phyloP scores from a whole-genome alignment of 2,888 invertebrate species.

The Yponomeuta evonymella region DNA sequence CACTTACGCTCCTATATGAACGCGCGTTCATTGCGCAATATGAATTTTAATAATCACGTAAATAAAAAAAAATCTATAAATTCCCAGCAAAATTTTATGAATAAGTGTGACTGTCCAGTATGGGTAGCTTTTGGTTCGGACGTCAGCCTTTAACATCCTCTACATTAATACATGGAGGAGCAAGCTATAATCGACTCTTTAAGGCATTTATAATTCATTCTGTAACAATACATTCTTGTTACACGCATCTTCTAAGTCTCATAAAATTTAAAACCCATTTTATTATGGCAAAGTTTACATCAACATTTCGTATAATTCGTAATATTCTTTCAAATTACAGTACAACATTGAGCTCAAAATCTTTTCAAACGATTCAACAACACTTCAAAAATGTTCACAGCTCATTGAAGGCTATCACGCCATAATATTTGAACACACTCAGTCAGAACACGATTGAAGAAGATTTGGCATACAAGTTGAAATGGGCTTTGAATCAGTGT shows the following conservation, averaged over 20 bases:
- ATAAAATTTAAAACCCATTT: too few species aligned
- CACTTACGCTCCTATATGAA: too few species aligned
- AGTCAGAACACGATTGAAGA: slow-evolving; percentile 16
- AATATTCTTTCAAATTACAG: neutral
- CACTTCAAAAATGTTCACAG: slow-evolving; percentile 61
- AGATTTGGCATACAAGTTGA: slow-evolving; percentile 10
- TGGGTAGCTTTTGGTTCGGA: too few species aligned
- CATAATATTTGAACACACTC: slow-evolving; percentile 60
- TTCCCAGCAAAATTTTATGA: too few species aligned
- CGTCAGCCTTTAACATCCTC: too few species aligned
- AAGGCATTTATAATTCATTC: neutral
- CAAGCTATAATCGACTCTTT: neutral
- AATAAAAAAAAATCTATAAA: too few species aligned
- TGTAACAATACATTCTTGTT: neutral
- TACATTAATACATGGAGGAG: neutral
- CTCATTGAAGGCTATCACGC: slow-evolving; percentile 66
- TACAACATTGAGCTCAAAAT: slow-evolving; percentile 3
- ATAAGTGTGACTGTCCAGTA: too few species aligned
- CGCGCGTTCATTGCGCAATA: too few species aligned
- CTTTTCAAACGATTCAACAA: slow-evolving; percentile 18
- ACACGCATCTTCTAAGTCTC: too few species aligned
- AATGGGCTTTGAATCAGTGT: neutral
- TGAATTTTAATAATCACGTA: too few species aligned
- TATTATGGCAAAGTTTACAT: neutral
- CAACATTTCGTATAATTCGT: neutral